Evolutionary conservation across 1,140 invertebrate genomes (phyloP).

Genomic region (Sycophaga agraensis): DNA sequence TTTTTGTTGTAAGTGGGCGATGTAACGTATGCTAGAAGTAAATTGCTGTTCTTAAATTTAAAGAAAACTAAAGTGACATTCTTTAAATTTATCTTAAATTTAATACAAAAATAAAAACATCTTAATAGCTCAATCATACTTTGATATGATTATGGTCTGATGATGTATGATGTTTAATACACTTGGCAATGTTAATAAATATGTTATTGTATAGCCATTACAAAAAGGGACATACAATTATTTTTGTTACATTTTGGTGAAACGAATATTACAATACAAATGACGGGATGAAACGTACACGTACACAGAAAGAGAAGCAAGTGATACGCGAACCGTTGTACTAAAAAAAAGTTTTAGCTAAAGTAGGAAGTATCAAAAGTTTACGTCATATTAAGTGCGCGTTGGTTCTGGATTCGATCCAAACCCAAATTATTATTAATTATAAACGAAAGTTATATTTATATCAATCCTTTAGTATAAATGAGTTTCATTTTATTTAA

Average conservation of each 20-base stretch:
- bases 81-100: constrained; percentile 13
- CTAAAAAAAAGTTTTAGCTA: constrained; percentile 25
- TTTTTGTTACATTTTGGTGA: constrained; percentile 40
- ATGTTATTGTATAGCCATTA: constrained; percentile 45
- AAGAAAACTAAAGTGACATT: neutral
- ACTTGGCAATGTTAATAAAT: constrained; percentile 45
- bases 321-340: constrained; percentile 16
- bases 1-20: constrained; percentile 15
- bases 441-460: constrained; percentile 54
- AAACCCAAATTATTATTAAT: constrained; percentile 44
- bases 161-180: constrained; percentile 39
- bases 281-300: constrained; percentile 5
- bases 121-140: neutral
- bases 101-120: constrained; percentile 9
- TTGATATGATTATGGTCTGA: constrained; percentile 34
- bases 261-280: constrained; percentile 16
- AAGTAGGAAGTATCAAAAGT: constrained; percentile 13
- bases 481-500: constrained; percentile 49
- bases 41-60: constrained; percentile 1
- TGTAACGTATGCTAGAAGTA: constrained; percentile 11
- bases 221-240: constrained; percentile 40
- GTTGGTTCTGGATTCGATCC: constrained; percentile 32
- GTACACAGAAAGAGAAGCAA: neutral
- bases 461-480: constrained; percentile 52
- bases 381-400: constrained; percentile 31